phyloP scores from a whole-genome alignment of 2,113 vertebrate genomes.

The Rhea americana region DNA sequence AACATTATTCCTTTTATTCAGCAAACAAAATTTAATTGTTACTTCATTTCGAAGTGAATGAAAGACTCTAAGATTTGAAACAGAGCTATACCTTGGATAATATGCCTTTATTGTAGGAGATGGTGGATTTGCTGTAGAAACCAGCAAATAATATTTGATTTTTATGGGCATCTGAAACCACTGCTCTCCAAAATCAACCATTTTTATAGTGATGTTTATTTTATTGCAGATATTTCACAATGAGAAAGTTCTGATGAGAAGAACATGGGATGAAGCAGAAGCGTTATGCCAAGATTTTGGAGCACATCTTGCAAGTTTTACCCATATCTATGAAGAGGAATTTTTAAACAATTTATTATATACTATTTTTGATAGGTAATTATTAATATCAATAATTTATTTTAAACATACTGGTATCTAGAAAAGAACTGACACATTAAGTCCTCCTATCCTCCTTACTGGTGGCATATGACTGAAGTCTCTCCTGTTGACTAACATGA shows the following conservation, averaged over 20 bases:
- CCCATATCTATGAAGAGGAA: constrained; percentile 86
- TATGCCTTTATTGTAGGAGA: not conserved
- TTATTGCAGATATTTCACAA: constrained; percentile 89
- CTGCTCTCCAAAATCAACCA: not conserved
- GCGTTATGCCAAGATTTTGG: constrained; percentile 90
- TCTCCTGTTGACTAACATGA: not conserved
- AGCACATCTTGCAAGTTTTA: constrained; percentile 91
- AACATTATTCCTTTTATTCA: not conserved
- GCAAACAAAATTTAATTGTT: not conserved
- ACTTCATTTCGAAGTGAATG: not conserved
- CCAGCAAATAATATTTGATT: not conserved
- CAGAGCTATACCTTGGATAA: not conserved
- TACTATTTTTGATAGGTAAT: constrained; percentile 90
- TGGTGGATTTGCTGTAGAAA: not conserved
- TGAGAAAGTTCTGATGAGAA: constrained; percentile 92
- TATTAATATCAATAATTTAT: not conserved
- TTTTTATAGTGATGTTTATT: not conserved
- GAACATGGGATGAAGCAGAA: constrained; percentile 93
- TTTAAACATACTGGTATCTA: not conserved
- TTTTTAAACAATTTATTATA: constrained; percentile 87
- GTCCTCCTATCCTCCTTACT: not conserved
- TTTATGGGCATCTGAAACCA: not conserved
- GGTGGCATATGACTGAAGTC: not conserved
- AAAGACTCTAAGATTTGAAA: not conserved
- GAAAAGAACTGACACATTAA: not conserved